Conservation (phyloP, 2,797 vertebrate species). For the Ctenochaetus hawaiiensis region DNA sequence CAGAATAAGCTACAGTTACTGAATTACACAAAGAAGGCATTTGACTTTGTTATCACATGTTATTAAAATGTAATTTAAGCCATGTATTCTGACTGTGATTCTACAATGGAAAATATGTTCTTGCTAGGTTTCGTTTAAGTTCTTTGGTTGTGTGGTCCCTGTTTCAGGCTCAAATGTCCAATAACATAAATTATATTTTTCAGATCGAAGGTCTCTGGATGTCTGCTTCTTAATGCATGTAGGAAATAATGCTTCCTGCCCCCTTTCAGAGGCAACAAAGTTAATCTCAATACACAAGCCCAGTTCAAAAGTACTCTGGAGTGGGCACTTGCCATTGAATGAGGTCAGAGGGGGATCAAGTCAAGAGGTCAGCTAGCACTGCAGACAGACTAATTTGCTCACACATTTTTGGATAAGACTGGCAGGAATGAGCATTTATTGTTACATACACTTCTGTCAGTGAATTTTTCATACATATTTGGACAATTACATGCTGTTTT, state of each 20-base stretch:
- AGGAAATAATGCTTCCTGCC: slow-evolving; percentile 46
- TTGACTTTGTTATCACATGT: too few relatives aligned
- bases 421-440: neutral
- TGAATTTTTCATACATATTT: neutral
- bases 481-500: neutral
- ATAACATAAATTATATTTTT: neutral
- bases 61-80: too few relatives aligned
- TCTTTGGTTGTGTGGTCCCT: neutral
- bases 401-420: slow-evolving; percentile 38
- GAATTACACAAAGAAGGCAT: too few relatives aligned
- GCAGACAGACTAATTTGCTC: slow-evolving; percentile 58
- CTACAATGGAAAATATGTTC: neutral
- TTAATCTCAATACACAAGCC: slow-evolving; percentile 81
- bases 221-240: slow-evolving; percentile 5
- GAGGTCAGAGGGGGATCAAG: slow-evolving; percentile 41
- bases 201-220: neutral
- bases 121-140: neutral
- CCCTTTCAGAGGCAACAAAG: slow-evolving; percentile 52
- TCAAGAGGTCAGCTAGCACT: slow-evolving; percentile 46
- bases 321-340: slow-evolving; percentile 52
- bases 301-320: slow-evolving; percentile 60
- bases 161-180: neutral
- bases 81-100: neutral
- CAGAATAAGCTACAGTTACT: too few relatives aligned
- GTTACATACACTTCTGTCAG: neutral